phyloP scores from a whole-genome alignment of 2,888 invertebrate species.

The Catocala fraxini region DNA sequence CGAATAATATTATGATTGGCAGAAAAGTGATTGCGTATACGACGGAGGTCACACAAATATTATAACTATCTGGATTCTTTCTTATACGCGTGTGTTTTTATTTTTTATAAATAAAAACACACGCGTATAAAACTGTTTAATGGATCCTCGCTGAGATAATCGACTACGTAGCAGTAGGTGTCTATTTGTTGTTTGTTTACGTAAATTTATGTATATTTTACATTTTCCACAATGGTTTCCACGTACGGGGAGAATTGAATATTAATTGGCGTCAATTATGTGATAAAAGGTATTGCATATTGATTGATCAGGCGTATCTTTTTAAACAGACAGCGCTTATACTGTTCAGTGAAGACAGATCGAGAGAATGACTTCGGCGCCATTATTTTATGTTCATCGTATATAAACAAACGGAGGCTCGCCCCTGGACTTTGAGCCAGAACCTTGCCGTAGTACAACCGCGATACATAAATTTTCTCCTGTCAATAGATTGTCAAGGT shows the following conservation, averaged over 20 bases:
- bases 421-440: conserved; percentile 17
- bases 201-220: conserved; percentile 14
- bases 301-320: no score
- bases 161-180: conserved; percentile 2
- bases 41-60: conserved; percentile 25
- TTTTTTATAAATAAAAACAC: conserved; percentile 15
- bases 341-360: background rate
- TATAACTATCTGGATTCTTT: conserved; percentile 13
- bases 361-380: conserved; percentile 5
- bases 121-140: conserved; percentile 1
- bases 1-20: conserved; percentile 21
- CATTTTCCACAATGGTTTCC: conserved; percentile 12
- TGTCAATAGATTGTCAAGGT: conserved; percentile 9
- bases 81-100: conserved; percentile 16
- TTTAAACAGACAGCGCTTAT: background rate
- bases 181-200: conserved; percentile 13
- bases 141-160: conserved; percentile 14
- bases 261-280: conserved; percentile 1
- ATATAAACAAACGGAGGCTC: conserved; percentile 9
- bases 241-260: background rate
- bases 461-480: conserved; percentile 19
- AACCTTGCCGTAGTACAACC: conserved; percentile 11
- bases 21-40: conserved; percentile 25
- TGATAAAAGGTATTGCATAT: background rate
- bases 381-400: background rate